Percentiles rank a stretch among this genome's conserved stretches.
Conservation (phyloP, 2,888 invertebrate species). For the Drosophila planitibia region DNA sequence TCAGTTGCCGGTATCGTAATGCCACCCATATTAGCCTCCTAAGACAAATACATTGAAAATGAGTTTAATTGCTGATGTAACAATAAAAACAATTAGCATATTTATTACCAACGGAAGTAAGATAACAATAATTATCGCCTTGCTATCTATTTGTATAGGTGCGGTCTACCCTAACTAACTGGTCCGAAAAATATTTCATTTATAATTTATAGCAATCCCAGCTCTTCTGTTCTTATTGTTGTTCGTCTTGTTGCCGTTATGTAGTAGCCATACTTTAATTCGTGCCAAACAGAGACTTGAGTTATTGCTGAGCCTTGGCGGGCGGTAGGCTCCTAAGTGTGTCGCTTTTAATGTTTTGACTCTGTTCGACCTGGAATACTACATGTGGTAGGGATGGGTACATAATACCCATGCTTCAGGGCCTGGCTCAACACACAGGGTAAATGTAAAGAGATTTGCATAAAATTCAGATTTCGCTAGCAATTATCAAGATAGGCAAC, state of each 20-base stretch:
- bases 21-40: constrained; percentile 73
- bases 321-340: constrained; percentile 27
- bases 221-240: constrained; percentile 5
- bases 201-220: constrained; percentile 62
- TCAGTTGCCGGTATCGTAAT: constrained; percentile 67
- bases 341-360: constrained; percentile 10
- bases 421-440: constrained; percentile 33
- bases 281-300: constrained; percentile 57
- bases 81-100: constrained; percentile 71
- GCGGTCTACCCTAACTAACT: constrained; percentile 38
- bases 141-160: constrained; percentile 32
- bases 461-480: constrained; percentile 62
- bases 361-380: constrained; percentile 3
- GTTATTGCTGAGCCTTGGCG: constrained; percentile 38
- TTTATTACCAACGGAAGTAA: constrained; percentile 68
- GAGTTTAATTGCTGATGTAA: constrained; percentile 43
- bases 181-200: constrained; percentile 34
- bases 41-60: constrained; percentile 33
- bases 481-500: constrained; percentile 36
- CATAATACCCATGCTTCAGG: constrained; percentile 44
- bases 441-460: constrained; percentile 52
- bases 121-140: constrained; percentile 30
- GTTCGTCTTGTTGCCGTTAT: constrained; percentile 24
- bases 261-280: constrained; percentile 45
- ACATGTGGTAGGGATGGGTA: constrained; percentile 1